A percentile compares a stretch with the other conserved stretches of the same genome.
These are phyloP conservation scores for Hiodon tergisus DNA, from an alignment of 2,113 vertebrate genomes.

Conservation along the genomic window DNA sequence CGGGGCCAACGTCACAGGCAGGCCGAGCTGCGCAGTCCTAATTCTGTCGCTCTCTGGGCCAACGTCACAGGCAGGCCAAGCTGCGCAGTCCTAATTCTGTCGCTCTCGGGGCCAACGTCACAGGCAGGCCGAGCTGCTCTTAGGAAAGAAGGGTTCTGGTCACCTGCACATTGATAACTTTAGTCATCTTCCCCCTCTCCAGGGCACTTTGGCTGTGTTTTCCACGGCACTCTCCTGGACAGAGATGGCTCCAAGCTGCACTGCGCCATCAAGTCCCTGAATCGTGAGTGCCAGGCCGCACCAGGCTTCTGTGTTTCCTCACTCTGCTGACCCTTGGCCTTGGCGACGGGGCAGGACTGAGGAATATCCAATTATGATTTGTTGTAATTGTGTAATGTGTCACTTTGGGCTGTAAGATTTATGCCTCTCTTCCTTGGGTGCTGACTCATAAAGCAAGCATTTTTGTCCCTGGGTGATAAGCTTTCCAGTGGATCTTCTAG, in stretches of 20 bases:
- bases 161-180: not conserved
- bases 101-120: too few species aligned
- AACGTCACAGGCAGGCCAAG: too few species aligned
- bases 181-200: conserved; percentile 23
- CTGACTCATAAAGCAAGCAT: conserved; percentile 15
- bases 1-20: too few species aligned
- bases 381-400: conserved; percentile 59
- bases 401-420: conserved; percentile 50
- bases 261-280: conserved; percentile 93
- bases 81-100: too few species aligned
- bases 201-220: conserved; percentile 98
- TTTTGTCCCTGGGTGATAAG: not conserved
- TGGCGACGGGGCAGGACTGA: not conserved
- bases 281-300: conserved; percentile 72
- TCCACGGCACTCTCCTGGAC: conserved; percentile 87
- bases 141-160: not conserved
- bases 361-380: conserved; percentile 43
- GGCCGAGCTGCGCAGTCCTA: too few species aligned
- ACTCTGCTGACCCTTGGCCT: not conserved
- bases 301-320: not conserved
- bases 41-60: too few species aligned
- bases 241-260: conserved; percentile 83
- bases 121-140: not conserved
- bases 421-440: conserved; percentile 35
- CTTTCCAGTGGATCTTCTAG: not conserved